Conservation (phyloP, 23 tunicate genomes). For the Oikopleura dioica region DNA sequence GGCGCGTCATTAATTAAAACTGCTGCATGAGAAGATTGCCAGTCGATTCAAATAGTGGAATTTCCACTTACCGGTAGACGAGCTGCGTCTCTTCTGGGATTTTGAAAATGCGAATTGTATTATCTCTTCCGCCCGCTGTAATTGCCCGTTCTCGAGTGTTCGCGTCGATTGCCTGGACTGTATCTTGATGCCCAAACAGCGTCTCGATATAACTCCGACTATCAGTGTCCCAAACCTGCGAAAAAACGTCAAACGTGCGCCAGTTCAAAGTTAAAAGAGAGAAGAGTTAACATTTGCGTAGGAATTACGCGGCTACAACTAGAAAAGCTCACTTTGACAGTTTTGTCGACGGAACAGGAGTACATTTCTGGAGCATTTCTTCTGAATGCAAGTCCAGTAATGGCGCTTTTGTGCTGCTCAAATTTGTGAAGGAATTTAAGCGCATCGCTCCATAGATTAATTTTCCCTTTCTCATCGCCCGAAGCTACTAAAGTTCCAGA, state of each 20-base stretch:
- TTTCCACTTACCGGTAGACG: constrained; percentile 14
- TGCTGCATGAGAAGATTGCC: no score
- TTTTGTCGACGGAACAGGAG: constrained; percentile 8
- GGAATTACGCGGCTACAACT: no score
- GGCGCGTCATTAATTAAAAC: no score
- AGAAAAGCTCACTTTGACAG: constrained; percentile 11
- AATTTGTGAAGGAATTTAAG: background rate
- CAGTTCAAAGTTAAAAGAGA: no score
- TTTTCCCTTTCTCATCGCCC: background rate
- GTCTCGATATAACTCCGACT: constrained; percentile 82
- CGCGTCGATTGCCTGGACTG: constrained; percentile 49
- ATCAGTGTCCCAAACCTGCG: constrained; percentile 81
- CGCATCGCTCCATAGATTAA: background rate
- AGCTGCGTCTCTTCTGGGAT: constrained; percentile 53
- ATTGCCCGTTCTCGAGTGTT: constrained; percentile 46
- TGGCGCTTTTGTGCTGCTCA: background rate
- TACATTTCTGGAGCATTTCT: background rate
- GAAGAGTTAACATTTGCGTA: no score
- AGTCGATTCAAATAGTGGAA: no score
- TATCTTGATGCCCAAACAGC: constrained; percentile 63
- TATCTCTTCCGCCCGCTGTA: constrained; percentile 79
- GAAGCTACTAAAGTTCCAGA: background rate
- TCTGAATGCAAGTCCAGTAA: constrained; percentile 4
- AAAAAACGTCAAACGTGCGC: no score
- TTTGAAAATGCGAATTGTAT: constrained; percentile 25